Percentiles rank a stretch among this genome's conserved stretches.
phyloP scores from a whole-genome alignment of 2,113 vertebrate genomes.

The Epinephelus cyanopodus region DNA sequence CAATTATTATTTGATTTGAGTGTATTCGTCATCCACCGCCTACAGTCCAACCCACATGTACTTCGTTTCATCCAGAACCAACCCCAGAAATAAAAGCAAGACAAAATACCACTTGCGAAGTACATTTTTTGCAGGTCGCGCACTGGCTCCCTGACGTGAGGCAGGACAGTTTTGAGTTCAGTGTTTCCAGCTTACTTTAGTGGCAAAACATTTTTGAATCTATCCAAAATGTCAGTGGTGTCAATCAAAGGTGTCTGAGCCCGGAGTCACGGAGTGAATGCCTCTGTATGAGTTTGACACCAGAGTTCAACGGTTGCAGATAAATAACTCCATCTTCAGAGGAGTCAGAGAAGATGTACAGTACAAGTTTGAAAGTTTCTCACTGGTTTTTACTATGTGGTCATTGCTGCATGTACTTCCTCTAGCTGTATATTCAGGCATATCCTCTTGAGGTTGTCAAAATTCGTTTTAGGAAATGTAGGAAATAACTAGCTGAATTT shows the following conservation, averaged over 20 bases:
- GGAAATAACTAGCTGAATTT: conserved; percentile 6
- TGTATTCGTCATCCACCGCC: too few species aligned
- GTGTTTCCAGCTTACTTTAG: neutral
- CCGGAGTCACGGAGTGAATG: neutral
- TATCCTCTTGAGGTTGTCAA: conserved; percentile 1
- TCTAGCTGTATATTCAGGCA: neutral
- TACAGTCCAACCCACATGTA: too few species aligned
- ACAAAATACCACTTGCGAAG: too few species aligned
- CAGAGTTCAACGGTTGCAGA: neutral
- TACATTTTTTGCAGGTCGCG: too few species aligned
- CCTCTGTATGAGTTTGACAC: neutral
- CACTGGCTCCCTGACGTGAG: too few species aligned
- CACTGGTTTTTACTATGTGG: neutral
- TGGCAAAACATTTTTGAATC: neutral
- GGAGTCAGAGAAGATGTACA: neutral
- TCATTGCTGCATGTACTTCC: neutral
- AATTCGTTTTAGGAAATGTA: conserved; percentile 16
- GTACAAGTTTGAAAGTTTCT: too few species aligned
- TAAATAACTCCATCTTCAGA: neutral
- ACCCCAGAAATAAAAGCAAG: too few species aligned
- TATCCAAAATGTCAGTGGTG: neutral
- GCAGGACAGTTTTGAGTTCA: neutral
- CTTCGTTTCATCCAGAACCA: too few species aligned
- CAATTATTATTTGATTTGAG: neutral
- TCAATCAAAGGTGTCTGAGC: neutral